A percentile compares a stretch with the other conserved stretches of the same genome.
Conservation (phyloP, 2,888 invertebrate species). For the Aspidapion aeneum region DNA sequence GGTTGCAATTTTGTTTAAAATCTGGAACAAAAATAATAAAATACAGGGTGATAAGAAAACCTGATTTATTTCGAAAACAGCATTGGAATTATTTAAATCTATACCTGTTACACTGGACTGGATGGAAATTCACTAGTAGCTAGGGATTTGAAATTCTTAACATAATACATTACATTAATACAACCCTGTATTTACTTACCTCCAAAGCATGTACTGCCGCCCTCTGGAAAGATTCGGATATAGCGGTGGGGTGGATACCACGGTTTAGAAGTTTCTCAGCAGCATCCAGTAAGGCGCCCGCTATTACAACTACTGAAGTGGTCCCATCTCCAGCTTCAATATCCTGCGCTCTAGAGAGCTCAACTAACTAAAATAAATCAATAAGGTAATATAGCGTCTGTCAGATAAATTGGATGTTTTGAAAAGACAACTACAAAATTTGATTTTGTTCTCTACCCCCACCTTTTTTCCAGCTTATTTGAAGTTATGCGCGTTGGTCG, state of each 20-base stretch:
- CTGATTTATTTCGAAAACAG: neutral
- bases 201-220: slow-evolving; percentile 72
- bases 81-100: no score
- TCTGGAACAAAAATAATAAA: slow-evolving; percentile 39
- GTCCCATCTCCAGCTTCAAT: slow-evolving; percentile 99
- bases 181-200: no score
- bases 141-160: no score
- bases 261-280: slow-evolving; percentile 87
- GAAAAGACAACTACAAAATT: no score
- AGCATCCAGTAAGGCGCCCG: slow-evolving; percentile 93
- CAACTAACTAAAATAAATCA: slow-evolving; percentile 71
- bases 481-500: no score
- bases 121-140: no score
- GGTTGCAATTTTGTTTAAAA: slow-evolving; percentile 80
- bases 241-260: slow-evolving; percentile 96
- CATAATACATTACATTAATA: no score
- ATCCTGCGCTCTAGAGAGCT: slow-evolving; percentile 97
- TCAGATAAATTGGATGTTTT: no score
- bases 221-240: slow-evolving; percentile 95
- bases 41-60: neutral
- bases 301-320: slow-evolving; percentile 96
- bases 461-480: no score
- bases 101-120: no score
- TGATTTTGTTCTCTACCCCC: no score
- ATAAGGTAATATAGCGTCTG: neutral